Base-by-base conservation (phyloP, 2,797 vertebrate genomes). In the Selene dorsalis region DNA sequence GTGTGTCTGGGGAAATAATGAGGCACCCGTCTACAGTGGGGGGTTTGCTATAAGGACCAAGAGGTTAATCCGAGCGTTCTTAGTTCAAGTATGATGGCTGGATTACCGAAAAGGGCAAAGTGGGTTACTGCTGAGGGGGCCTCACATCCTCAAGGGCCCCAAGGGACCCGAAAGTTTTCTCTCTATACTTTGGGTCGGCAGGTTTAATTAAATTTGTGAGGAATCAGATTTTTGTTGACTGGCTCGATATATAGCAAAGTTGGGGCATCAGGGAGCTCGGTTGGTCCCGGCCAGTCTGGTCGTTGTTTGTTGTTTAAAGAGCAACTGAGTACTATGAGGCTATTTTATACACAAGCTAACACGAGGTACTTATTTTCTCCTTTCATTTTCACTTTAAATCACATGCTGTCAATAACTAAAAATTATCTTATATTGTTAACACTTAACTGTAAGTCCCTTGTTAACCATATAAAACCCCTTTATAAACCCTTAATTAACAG, bases 231-330 rank as follows among this genome's bases (percentile, higher is more conserved):
- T 45, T 45, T 45, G 43, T 45, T 17, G 43, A 45, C 43, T 17
- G 43, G 17, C 16, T 17, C 17, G 6, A 45, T 47, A 9, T 1
- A 47, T 20, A n/a, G 18, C 9, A 20, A 48, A 48, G 8, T 20
- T 48, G 18, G 3, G 45, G 2, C 45, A 10, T 48, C 9, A 9
- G 18, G 20, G 8, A 20, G 8, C 41, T 16, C 41, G 18, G 17
- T 1, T 17, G 14, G 14, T 43, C 14, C 14, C 16, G 13, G 39
- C 39, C 39, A 41, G 38, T 39, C n/a, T 52, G 41, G 24, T 48
- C 24, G 55, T 11, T 30, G n/a, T 60, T 45, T 52, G 41, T 35
- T 58, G 28, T 56, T 63, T 75, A 69, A 70, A 50, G 13, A 48
- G 3, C 22, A 50, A 17, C 20, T n/a, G 13, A 6, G 57, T n/a